Evolutionary conservation across 2,113 vertebrate genomes (phyloP).

Genomic region (Oxyruncus cristatus): DNA sequence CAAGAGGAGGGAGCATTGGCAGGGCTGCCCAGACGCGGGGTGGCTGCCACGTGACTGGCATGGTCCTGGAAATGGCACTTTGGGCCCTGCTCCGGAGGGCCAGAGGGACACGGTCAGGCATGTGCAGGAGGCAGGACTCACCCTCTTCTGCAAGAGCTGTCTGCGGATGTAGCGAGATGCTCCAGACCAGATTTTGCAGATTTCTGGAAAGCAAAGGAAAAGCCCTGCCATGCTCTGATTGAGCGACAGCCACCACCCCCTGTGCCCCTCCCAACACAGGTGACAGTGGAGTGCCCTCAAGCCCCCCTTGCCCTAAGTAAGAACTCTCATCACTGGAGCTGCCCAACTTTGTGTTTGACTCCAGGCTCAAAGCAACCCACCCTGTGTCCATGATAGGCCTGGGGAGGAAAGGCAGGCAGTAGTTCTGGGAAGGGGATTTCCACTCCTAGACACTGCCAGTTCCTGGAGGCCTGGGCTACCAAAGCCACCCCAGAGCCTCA

Average conservation of each 20-base stretch:
- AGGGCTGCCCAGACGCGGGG: not conserved
- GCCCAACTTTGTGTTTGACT: not conserved
- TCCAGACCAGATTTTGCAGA: not conserved
- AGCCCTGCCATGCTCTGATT: not conserved
- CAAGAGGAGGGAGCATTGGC: not conserved
- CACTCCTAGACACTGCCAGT: not conserved
- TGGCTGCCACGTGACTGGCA: not conserved
- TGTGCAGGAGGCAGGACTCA: not conserved
- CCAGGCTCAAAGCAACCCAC: not conserved
- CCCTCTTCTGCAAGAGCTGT: not conserved
- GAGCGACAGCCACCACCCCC: not conserved
- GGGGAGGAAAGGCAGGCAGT: not conserved
- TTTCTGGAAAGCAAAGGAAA: not conserved
- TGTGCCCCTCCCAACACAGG: too few relatives aligned
- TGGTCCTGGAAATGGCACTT: not conserved
- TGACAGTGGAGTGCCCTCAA: not conserved
- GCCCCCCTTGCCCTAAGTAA: not conserved
- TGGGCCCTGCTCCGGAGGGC: accelerated
- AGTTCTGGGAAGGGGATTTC: not conserved
- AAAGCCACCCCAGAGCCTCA: not conserved
- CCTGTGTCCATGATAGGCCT: not conserved
- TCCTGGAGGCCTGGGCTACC: too few relatives aligned
- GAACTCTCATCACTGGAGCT: not conserved
- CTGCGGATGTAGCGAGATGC: not conserved
- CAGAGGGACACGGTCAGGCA: not conserved